These are phyloP conservation scores for Drosophila pseudoobscura DNA, from an alignment of 1,140 invertebrate species.

Conservation along the genomic window DNA sequence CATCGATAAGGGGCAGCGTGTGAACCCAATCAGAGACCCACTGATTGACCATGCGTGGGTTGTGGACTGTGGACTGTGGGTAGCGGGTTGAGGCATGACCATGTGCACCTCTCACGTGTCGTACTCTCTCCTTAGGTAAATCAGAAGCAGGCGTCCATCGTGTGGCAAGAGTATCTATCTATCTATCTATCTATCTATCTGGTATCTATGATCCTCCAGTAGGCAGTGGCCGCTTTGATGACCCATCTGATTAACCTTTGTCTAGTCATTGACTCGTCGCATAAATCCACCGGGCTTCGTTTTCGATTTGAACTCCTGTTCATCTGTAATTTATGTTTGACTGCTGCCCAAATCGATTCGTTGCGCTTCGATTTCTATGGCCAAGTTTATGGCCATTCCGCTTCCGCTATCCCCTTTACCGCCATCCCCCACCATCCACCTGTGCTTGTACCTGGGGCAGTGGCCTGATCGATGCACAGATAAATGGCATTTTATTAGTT, in stretches of 20 bases:
- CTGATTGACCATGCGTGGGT: slow-evolving; percentile 38
- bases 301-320: slow-evolving; percentile 62
- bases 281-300: slow-evolving; percentile 49
- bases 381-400: slow-evolving; percentile 6
- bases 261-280: slow-evolving; percentile 48
- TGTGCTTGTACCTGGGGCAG: neutral
- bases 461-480: slow-evolving; percentile 72
- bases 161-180: neutral
- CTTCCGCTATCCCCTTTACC: neutral
- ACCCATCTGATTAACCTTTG: slow-evolving; percentile 49
- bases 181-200: neutral
- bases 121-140: too few species aligned
- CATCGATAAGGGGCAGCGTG: slow-evolving; percentile 71
- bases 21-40: slow-evolving; percentile 69
- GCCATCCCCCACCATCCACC: neutral
- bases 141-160: too few species aligned
- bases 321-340: slow-evolving; percentile 70
- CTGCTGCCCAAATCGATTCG: slow-evolving; percentile 62
- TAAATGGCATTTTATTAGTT: slow-evolving; percentile 78
- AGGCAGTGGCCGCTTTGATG: slow-evolving; percentile 17
- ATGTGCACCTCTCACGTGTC: too few species aligned
- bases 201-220: slow-evolving; percentile 1
- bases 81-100: too few species aligned
- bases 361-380: slow-evolving; percentile 45
- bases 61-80: too few species aligned